Conservation (phyloP, 2,113 vertebrate species). For the Erythrocebus patas region DNA sequence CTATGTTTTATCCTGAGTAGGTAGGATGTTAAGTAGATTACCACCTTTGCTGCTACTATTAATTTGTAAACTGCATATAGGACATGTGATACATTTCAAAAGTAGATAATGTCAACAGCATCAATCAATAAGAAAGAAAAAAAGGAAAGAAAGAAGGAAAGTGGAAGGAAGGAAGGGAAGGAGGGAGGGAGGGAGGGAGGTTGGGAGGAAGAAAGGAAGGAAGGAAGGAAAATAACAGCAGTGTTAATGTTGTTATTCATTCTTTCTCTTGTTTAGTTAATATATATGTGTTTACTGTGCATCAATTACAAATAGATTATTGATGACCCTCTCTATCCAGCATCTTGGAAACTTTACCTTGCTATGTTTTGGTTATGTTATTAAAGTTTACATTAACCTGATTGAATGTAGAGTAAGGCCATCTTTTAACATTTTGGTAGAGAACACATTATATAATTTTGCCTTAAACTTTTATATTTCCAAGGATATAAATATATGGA, state of each 20-base stretch:
- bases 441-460: not conserved
- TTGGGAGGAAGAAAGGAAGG: fast-evolving
- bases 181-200: too few species aligned
- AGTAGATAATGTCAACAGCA: not conserved
- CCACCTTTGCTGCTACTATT: not conserved
- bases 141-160: not conserved
- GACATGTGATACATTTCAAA: not conserved
- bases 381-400: slow-evolving; percentile 44
- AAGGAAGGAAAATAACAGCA: too few species aligned
- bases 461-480: slow-evolving; percentile 33
- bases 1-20: not conserved
- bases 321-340: not conserved
- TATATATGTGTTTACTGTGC: not conserved
- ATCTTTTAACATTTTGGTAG: slow-evolving; percentile 22
- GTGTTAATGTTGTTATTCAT: not conserved
- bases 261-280: not conserved
- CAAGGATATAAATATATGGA: slow-evolving; percentile 32
- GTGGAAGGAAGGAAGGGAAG: fast-evolving
- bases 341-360: not conserved
- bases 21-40: not conserved
- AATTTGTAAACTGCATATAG: not conserved
- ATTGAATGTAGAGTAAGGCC: not conserved
- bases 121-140: not conserved
- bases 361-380: not conserved
- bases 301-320: not conserved